Evolutionary conservation across 2,888 invertebrate species (phyloP), one percentile per base, ranked within the genome.

Genomic region (Zootermopsis nevadensis): DNA sequence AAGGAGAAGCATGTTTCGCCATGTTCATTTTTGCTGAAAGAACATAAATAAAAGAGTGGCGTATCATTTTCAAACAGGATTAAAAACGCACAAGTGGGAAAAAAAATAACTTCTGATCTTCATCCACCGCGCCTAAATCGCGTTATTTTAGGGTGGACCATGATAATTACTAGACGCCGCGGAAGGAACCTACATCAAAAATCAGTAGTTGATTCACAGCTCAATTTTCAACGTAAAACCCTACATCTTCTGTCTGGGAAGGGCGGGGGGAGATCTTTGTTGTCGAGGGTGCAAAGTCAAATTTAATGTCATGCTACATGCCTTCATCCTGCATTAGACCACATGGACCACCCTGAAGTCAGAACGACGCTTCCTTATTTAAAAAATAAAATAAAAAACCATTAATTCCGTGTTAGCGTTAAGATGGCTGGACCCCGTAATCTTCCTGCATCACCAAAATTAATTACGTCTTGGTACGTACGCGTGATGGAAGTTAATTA

Each of bases 361-460:
- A 7, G 1, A 10, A 8, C 3, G 69, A 8, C 22, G 67, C 12
- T 67, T 67, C 67, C 53, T 67, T 27, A 1, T 19, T 33, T 33
- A 31, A 33, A 69, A 69, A 69, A 69, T 31, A 31, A 69, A 69
- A 1, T 8, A 69, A 33, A 69, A 69, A 22, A 22, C 0, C 6
- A 69, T 69, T 69, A 69, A 69, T 33, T 69, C 31, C 22, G 69
- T 69, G 69, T 69, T 69, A 69, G 33, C 31, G 33, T 33, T 69
- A 69, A 69, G 69, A 33, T 69, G 69, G 31, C 33, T 19, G 33
- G 69, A 33, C 69, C 69, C 69, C 33, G 31, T 69, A 69, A 69
- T 69, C 33, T 69, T 22, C 15, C 30, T 33, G 6, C 31, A 69
- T 69, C 69, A 31, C 33, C 30, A 6, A 33, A 69, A 69, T 69